A percentile compares a stretch with the other conserved stretches of the same genome.
phyloP scores from a whole-genome alignment of 2,797 vertebrate species.

The Bufotes viridis region DNA sequence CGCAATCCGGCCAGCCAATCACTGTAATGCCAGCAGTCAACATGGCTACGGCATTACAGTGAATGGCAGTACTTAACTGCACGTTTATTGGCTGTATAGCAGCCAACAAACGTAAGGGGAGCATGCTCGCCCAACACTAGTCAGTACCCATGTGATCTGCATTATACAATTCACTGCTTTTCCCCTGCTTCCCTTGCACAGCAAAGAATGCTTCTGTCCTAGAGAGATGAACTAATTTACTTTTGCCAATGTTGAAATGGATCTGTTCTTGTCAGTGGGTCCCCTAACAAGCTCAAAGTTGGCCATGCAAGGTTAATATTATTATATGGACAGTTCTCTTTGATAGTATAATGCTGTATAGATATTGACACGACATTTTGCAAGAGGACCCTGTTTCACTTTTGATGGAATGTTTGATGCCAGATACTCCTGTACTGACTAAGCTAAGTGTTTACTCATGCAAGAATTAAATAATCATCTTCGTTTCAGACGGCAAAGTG shows the following conservation, averaged over 20 bases:
- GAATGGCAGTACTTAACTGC: no score
- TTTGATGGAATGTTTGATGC: neutral
- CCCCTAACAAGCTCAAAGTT: neutral
- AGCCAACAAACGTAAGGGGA: no score
- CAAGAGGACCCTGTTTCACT: neutral
- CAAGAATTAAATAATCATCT: neutral
- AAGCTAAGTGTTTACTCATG: neutral
- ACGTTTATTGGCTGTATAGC: no score
- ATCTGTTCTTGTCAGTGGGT: neutral
- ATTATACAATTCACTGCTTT: no score
- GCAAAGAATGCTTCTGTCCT: neutral
- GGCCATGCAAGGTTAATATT: no score
- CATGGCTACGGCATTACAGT: no score
- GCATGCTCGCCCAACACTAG: no score
- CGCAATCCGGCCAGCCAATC: no score
- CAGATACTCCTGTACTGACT: neutral
- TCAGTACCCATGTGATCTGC: no score
- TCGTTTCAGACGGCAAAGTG: neutral
- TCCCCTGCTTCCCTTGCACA: neutral
- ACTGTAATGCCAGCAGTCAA: no score
- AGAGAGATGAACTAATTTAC: neutral
- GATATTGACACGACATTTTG: no score
- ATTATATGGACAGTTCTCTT: neutral
- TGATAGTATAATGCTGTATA: no score
- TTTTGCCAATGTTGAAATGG: neutral